phyloP scores from a whole-genome alignment of 2,797 vertebrate genomes.

The Anolis apletophallus region DNA sequence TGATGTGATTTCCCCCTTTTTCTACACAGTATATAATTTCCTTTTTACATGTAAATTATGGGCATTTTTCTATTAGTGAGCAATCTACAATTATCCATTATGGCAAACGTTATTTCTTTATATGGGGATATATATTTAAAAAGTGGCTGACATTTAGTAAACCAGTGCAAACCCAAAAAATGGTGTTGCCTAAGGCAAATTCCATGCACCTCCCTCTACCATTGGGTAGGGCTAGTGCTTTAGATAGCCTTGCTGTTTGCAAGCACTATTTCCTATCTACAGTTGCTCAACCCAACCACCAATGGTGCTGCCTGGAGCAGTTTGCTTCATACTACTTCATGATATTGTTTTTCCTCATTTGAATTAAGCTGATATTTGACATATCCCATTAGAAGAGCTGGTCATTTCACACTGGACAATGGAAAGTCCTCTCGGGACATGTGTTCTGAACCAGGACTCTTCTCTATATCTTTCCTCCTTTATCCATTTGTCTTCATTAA shows the following conservation, averaged over 20 bases:
- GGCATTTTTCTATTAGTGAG: constrained; percentile 16
- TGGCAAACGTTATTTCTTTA: neutral
- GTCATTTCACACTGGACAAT: rapidly evolving
- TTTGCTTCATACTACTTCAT: neutral
- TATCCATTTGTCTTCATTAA: constrained; percentile 6
- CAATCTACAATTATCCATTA: neutral
- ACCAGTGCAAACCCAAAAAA: neutral
- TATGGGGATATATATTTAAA: neutral
- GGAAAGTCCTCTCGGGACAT: constrained; percentile 15
- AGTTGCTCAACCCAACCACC: neutral
- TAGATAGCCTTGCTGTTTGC: too few relatives aligned
- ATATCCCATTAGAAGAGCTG: neutral
- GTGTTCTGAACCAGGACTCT: neutral
- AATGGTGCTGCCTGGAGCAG: neutral
- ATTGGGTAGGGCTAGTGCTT: neutral
- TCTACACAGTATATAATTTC: neutral
- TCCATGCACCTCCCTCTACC: neutral
- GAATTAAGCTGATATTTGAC: neutral
- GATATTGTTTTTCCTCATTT: neutral
- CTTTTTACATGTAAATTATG: neutral
- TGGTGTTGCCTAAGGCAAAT: neutral
- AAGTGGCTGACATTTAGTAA: neutral
- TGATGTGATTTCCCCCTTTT: constrained; percentile 25
- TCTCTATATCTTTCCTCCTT: constrained; percentile 31
- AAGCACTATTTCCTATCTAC: neutral